These are phyloP conservation scores for Menidia beryllina DNA, from an alignment of 2,113 vertebrate genomes.

Conservation along the genomic window DNA sequence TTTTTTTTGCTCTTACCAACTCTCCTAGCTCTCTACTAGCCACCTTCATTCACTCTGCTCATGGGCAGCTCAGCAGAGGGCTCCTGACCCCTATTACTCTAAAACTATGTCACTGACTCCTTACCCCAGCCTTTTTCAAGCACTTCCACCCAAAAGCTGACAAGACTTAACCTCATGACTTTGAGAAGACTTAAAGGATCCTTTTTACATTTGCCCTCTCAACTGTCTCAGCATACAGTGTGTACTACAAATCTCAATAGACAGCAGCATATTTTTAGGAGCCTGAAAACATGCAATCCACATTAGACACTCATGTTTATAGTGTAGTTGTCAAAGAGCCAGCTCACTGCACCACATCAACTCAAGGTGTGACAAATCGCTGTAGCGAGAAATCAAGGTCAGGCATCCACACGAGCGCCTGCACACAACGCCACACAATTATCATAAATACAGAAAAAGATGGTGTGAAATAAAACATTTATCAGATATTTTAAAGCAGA, in stretches of 20 bases:
- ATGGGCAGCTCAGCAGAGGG: slow-evolving; percentile 17
- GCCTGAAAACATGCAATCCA: slow-evolving; percentile 37
- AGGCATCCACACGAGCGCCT: slow-evolving; percentile 26
- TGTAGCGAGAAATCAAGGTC: slow-evolving; percentile 55
- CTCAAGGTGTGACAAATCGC: slow-evolving; percentile 57
- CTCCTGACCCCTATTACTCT: slow-evolving; percentile 45
- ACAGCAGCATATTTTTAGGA: slow-evolving; percentile 4
- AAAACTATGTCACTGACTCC: slow-evolving; percentile 49
- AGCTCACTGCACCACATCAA: slow-evolving; percentile 58
- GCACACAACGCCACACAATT: slow-evolving; percentile 1
- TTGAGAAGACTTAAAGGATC: background rate
- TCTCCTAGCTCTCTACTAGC: slow-evolving; percentile 42
- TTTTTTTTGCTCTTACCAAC: slow-evolving; percentile 20
- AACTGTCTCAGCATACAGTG: slow-evolving; percentile 1
- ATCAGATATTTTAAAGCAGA: slow-evolving; percentile 33
- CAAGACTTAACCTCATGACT: slow-evolving; percentile 11
- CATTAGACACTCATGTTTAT: slow-evolving; percentile 44
- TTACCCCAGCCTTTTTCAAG: slow-evolving; percentile 18
- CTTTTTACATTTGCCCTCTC: slow-evolving; percentile 2
- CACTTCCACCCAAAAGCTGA: slow-evolving; percentile 29
- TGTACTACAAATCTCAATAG: slow-evolving; percentile 12
- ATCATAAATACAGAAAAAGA: slow-evolving; percentile 44
- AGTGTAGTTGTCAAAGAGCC: slow-evolving; percentile 46
- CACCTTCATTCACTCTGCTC: slow-evolving; percentile 37
- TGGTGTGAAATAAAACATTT: slow-evolving; percentile 55